Evolutionary conservation across 2,797 vertebrate genomes (phyloP).

Genomic region (Chlorospingus semifuscus): DNA sequence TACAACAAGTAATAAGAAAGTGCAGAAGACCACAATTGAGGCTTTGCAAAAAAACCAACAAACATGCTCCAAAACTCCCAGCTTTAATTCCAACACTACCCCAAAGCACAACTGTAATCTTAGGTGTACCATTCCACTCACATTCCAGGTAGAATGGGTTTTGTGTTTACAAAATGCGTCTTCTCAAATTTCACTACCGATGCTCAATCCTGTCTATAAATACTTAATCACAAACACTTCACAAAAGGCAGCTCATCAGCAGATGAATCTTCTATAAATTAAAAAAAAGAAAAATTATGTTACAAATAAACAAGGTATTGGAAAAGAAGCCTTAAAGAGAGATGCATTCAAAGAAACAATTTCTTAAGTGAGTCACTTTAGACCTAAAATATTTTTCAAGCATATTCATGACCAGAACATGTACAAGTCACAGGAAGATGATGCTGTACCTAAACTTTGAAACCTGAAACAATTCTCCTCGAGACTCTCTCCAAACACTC

Average conservation of each 20-base stretch:
- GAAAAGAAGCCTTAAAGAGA: background rate
- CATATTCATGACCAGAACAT: background rate
- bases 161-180: constrained; percentile 11
- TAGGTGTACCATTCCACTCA: constrained; percentile 25
- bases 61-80: background rate
- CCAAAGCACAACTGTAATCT: constrained; percentile 34
- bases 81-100: constrained; percentile 36
- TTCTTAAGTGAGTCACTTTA: background rate
- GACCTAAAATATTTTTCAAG: background rate
- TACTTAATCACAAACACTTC: background rate
- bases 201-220: background rate
- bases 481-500: background rate
- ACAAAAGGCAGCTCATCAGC: background rate
- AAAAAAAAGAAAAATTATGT: background rate
- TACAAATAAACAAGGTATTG: background rate
- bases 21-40: background rate
- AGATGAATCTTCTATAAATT: background rate
- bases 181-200: background rate
- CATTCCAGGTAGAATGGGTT: constrained; percentile 50
- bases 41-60: background rate
- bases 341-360: background rate
- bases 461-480: background rate
- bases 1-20: background rate
- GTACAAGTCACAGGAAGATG: background rate
- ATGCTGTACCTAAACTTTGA: background rate